Conservation (phyloP, 2,113 vertebrate species). For the Onychostruthus taczanowskii region DNA sequence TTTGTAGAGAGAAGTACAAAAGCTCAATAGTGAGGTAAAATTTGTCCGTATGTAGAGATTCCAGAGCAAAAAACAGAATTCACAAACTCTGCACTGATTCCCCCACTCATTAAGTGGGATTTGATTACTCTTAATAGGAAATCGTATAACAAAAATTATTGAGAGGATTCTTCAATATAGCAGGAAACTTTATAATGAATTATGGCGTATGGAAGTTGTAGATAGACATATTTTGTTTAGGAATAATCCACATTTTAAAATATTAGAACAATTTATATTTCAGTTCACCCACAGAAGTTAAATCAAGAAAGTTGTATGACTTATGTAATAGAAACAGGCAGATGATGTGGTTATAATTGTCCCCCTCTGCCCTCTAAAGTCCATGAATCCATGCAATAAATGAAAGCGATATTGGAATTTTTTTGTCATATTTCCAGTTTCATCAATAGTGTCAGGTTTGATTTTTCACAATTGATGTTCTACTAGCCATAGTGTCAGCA, state of each 20-base stretch:
- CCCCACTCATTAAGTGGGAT: fast-evolving
- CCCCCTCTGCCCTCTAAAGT: background rate
- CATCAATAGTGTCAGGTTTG: background rate
- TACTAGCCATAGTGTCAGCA: background rate
- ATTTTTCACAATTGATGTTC: background rate
- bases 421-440: background rate
- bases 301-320: background rate
- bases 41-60: background rate
- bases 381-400: conserved; percentile 7
- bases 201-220: background rate
- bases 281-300: background rate
- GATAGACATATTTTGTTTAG: background rate
- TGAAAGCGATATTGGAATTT: background rate
- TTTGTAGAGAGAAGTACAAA: background rate
- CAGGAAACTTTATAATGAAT: background rate
- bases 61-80: background rate
- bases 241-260: background rate
- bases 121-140: background rate
- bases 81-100: background rate
- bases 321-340: background rate
- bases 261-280: background rate
- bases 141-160: background rate
- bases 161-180: background rate
- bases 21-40: background rate
- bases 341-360: background rate